phyloP scores from a whole-genome alignment of 2,797 vertebrate genomes.

The Molossus molossus region DNA sequence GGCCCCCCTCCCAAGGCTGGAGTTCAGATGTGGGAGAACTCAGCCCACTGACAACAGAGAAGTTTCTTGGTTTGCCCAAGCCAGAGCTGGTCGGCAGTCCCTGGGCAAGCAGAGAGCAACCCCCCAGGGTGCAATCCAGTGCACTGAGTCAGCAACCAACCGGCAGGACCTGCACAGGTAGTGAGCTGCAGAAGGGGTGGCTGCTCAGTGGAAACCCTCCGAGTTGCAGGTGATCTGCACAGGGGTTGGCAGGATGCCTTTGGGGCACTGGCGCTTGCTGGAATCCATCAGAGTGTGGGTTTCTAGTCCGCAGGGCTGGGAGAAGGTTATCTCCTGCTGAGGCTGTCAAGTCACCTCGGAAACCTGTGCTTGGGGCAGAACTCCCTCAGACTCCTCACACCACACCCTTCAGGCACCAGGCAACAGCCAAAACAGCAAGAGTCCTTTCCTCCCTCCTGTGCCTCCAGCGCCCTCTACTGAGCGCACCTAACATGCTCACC shows the following conservation, averaged over 20 bases:
- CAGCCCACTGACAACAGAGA: neutral
- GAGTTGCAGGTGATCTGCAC: neutral
- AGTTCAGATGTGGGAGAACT: neutral
- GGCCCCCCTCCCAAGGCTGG: too few species aligned
- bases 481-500: neutral
- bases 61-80: neutral
- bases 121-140: neutral
- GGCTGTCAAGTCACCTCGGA: neutral
- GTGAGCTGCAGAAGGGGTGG: neutral
- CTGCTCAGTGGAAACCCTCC: neutral
- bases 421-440: neutral
- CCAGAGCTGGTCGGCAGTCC: neutral
- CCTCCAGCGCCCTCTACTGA: conserved; percentile 56
- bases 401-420: neutral
- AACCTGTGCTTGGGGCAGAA: neutral
- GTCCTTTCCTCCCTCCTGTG: neutral
- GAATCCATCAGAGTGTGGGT: neutral
- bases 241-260: neutral
- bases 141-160: neutral
- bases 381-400: neutral
- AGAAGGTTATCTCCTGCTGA: neutral
- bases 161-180: neutral
- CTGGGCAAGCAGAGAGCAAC: neutral
- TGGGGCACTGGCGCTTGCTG: neutral
- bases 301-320: neutral